A percentile compares a stretch with the other conserved stretches of the same genome.
phyloP scores from a whole-genome alignment of 2,888 invertebrate species.

The Crioceris asparagi region DNA sequence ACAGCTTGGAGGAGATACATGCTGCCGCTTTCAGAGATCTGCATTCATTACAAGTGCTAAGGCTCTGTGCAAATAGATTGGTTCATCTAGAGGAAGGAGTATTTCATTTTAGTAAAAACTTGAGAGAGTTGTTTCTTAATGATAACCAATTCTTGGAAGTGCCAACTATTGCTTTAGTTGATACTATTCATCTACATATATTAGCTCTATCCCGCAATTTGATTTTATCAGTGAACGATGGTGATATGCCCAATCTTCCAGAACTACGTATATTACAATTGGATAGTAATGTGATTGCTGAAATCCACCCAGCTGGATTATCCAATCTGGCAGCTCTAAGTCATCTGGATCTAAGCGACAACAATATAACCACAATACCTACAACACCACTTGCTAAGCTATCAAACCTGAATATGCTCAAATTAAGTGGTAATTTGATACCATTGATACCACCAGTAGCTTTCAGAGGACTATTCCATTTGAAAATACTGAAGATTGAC shows the following conservation, averaged over 20 bases:
- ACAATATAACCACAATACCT: slow-evolving; percentile 69
- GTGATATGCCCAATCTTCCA: slow-evolving; percentile 61
- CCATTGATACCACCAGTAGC: slow-evolving; percentile 62
- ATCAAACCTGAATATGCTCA: slow-evolving; percentile 62
- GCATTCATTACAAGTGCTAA: slow-evolving; percentile 58
- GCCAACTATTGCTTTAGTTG: slow-evolving; percentile 56
- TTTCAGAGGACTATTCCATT: slow-evolving; percentile 73
- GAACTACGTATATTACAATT: slow-evolving; percentile 60
- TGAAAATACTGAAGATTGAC: slow-evolving; percentile 63
- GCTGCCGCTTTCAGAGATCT: slow-evolving; percentile 69
- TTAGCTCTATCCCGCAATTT: slow-evolving; percentile 72
- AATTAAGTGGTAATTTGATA: slow-evolving; percentile 71
- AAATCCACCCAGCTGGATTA: slow-evolving; percentile 60
- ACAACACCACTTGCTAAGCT: slow-evolving; percentile 66
- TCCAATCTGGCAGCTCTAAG: slow-evolving; percentile 63
- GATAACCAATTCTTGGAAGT: slow-evolving; percentile 71
- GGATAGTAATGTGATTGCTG: slow-evolving; percentile 65
- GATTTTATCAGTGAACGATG: slow-evolving; percentile 59
- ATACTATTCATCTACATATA: slow-evolving; percentile 55
- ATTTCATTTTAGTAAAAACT: slow-evolving; percentile 57
- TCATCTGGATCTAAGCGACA: slow-evolving; percentile 67
- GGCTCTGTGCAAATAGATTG: slow-evolving; percentile 66
- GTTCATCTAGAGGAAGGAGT: slow-evolving; percentile 61
- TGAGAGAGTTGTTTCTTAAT: slow-evolving; percentile 62
- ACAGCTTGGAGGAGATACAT: slow-evolving; percentile 64